phyloP scores from a whole-genome alignment of 2,797 vertebrate species.

The Moxostoma hubbsi region DNA sequence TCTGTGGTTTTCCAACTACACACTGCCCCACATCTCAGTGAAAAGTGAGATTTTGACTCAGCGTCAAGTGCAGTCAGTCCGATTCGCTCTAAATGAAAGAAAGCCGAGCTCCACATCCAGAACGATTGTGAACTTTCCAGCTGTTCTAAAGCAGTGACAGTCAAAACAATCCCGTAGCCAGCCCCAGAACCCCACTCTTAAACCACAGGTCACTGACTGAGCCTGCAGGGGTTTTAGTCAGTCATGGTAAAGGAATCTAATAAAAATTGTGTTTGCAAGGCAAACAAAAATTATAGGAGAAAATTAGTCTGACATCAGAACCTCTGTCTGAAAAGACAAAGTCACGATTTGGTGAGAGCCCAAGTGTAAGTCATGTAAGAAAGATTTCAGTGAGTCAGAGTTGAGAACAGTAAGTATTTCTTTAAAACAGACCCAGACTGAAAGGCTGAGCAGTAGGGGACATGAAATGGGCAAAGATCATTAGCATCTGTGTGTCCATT shows the following conservation, averaged over 20 bases:
- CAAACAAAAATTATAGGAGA: slow-evolving; percentile 27
- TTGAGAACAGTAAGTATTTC: slow-evolving; percentile 28
- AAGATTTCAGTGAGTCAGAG: slow-evolving; percentile 8
- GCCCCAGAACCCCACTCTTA: slow-evolving; percentile 44
- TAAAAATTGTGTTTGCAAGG: slow-evolving; percentile 39
- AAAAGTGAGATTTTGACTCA: slow-evolving; percentile 28
- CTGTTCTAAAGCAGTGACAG: slow-evolving; percentile 49
- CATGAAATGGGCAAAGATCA: slow-evolving; percentile 30
- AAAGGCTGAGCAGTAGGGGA: slow-evolving; percentile 20
- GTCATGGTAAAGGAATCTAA: slow-evolving; percentile 52
- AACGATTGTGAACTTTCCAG: slow-evolving; percentile 50
- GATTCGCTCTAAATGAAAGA: slow-evolving; percentile 47
- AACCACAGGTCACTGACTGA: slow-evolving; percentile 44
- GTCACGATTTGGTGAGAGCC: slow-evolving; percentile 3
- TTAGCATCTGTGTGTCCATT: slow-evolving; percentile 30
- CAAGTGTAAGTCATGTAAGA: slow-evolving; percentile 24
- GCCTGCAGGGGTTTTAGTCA: slow-evolving; percentile 33
- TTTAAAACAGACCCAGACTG: slow-evolving; percentile 32
- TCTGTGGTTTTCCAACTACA: slow-evolving; percentile 47
- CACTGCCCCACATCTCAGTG: slow-evolving; percentile 18
- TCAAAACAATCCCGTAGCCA: slow-evolving; percentile 59
- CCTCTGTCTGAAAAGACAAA: neutral
- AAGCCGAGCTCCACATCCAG: slow-evolving; percentile 41
- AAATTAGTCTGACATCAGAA: slow-evolving; percentile 33
- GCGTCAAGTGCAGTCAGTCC: slow-evolving; percentile 36